phyloP scores from a whole-genome alignment of 1,140 invertebrate species.

The Diprion similis region DNA sequence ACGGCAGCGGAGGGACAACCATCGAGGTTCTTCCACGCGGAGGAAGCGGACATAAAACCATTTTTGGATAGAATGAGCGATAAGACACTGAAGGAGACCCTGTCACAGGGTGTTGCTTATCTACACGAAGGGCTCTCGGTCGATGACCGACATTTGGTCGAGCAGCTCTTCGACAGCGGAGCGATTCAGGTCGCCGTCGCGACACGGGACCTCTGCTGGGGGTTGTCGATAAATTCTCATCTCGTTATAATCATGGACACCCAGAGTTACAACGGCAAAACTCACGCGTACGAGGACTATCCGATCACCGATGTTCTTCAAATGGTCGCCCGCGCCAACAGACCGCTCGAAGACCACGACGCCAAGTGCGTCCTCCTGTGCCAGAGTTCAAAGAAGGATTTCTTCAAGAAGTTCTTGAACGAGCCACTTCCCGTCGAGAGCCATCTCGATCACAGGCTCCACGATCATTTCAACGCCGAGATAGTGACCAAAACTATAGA shows the following conservation, averaged over 20 bases:
- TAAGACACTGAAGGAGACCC: conserved; percentile 86
- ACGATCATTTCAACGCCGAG: conserved; percentile 99
- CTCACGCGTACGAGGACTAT: conserved; percentile 95
- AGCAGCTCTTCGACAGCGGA: conserved; percentile 91
- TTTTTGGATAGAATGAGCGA: conserved; percentile 89
- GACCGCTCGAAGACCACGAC: conserved; percentile 91
- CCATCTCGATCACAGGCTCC: conserved; percentile 94
- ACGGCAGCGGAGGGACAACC: conserved; percentile 87
- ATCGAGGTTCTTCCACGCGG: conserved; percentile 87
- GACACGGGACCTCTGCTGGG: conserved; percentile 92
- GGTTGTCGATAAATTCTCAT: conserved; percentile 86
- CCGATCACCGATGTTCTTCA: conserved; percentile 96
- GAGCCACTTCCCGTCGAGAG: conserved; percentile 98
- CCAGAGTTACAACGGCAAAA: conserved; percentile 95
- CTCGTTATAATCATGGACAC: conserved; percentile 98
- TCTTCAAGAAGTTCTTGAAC: conserved; percentile 98
- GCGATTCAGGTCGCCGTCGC: conserved; percentile 94
- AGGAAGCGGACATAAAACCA: conserved; percentile 85
- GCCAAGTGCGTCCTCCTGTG: conserved; percentile 97
- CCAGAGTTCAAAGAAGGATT: conserved; percentile 97
- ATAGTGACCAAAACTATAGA: conserved; percentile 99
- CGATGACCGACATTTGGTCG: conserved; percentile 87
- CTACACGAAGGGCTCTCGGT: conserved; percentile 92
- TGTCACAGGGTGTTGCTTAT: conserved; percentile 95
- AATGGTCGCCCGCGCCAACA: conserved; percentile 93